A percentile compares a stretch with the other conserved stretches of the same genome.
Conservation (phyloP, 2,888 invertebrate species). For the Sarcophaga caerulescens region DNA sequence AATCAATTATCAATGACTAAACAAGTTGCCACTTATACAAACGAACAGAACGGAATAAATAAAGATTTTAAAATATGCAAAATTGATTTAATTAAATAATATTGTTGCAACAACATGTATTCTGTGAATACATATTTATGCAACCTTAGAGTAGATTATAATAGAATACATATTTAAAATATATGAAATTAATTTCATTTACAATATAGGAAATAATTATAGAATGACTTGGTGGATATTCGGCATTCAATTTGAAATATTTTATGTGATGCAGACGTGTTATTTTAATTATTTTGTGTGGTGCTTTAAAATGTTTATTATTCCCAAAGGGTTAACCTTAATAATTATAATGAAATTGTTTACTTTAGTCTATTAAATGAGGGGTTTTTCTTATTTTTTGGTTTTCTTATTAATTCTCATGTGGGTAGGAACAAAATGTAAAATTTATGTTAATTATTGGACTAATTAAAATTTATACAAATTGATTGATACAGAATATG, state of each 20-base stretch:
- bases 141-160: too few relatives aligned
- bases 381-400: neutral
- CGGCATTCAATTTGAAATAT: too few relatives aligned
- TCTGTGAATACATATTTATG: neutral
- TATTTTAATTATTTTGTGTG: neutral
- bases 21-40: neutral
- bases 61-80: conserved; percentile 1
- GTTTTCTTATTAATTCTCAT: neutral
- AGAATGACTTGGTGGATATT: too few relatives aligned
- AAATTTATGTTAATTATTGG: too few relatives aligned
- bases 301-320: neutral
- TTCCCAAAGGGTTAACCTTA: neutral
- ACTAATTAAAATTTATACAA: too few relatives aligned
- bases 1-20: conserved; percentile 38
- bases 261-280: too few relatives aligned
- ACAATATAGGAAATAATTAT: too few relatives aligned
- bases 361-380: neutral
- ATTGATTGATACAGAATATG: too few relatives aligned
- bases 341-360: conserved; percentile 15
- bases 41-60: neutral
- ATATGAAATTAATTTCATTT: too few relatives aligned
- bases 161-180: too few relatives aligned
- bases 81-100: conserved; percentile 19
- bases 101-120: neutral
- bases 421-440: too few relatives aligned